Conservation (phyloP, 2,113 vertebrate genomes). For the Myocastor coypus region DNA sequence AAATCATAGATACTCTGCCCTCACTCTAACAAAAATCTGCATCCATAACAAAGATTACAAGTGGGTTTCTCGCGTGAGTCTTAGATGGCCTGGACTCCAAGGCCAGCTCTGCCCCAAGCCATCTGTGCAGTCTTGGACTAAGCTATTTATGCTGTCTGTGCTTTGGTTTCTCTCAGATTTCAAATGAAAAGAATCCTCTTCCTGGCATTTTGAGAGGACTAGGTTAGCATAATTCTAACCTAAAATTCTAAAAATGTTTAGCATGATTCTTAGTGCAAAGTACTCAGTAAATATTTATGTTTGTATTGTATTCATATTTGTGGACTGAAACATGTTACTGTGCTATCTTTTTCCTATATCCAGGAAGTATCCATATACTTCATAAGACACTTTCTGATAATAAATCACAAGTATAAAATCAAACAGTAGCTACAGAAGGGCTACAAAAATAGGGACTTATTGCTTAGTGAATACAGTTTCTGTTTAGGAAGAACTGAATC, state of each 20-base stretch:
- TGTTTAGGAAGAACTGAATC: neutral
- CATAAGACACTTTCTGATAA: neutral
- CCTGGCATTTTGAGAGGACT: neutral
- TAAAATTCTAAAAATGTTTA: constrained; percentile 29
- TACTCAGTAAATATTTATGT: constrained; percentile 1
- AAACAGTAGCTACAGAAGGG: neutral
- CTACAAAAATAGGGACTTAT: neutral
- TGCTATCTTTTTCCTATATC: neutral
- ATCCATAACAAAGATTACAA: neutral
- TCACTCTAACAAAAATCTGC: neutral
- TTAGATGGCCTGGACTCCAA: neutral
- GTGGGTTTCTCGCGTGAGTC: neutral
- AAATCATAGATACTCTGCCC: neutral
- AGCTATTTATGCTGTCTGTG: neutral
- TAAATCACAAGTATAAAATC: neutral
- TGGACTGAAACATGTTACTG: neutral
- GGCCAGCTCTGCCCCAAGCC: neutral
- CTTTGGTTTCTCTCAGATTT: constrained; percentile 14
- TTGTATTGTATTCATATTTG: neutral
- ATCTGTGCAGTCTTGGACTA: neutral
- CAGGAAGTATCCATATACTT: neutral
- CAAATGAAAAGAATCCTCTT: neutral
- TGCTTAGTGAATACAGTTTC: neutral
- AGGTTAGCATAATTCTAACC: constrained; percentile 45
- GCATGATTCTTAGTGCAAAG: neutral